Percentiles rank a stretch among this genome's conserved stretches.
Conservation (phyloP, 2,113 vertebrate genomes). For the Platichthys flesus region DNA sequence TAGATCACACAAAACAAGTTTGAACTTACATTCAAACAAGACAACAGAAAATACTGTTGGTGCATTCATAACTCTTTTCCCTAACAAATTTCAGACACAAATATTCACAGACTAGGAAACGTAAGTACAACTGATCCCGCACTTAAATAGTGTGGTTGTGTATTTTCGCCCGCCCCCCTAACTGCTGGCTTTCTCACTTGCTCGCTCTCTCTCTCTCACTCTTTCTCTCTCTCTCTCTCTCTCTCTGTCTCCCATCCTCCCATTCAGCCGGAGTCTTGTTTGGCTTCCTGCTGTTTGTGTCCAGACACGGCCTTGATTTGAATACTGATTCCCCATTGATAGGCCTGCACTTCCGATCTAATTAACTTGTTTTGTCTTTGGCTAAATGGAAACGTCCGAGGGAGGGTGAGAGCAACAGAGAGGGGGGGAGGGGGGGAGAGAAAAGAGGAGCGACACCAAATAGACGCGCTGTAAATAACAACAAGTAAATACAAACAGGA, state of each 20-base stretch:
- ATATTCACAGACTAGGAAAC: conserved; percentile 8
- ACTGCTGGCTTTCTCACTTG: conserved; percentile 1
- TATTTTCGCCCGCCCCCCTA: not conserved
- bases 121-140: conserved; percentile 1
- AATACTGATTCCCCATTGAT: conserved; percentile 83
- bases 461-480: conserved; percentile 71
- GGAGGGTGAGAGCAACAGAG: conserved; percentile 57
- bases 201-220: conserved; percentile 3
- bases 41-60: no score
- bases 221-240: conserved; percentile 4
- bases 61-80: no score
- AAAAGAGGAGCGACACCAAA: conserved; percentile 8
- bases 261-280: conserved; percentile 76
- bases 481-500: conserved; percentile 78
- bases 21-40: not conserved
- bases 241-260: conserved; percentile 62
- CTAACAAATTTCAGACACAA: not conserved
- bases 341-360: conserved; percentile 88
- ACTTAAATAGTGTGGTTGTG: conserved; percentile 16
- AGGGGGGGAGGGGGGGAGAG: conserved; percentile 27
- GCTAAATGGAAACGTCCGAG: conserved; percentile 74
- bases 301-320: conserved; percentile 80
- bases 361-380: conserved; percentile 92
- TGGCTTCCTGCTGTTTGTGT: conserved; percentile 84
- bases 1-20: no score